A percentile compares a stretch with the other conserved stretches of the same genome.
phyloP scores from a whole-genome alignment of 2,888 invertebrate genomes.

The Orthosia gothica region DNA sequence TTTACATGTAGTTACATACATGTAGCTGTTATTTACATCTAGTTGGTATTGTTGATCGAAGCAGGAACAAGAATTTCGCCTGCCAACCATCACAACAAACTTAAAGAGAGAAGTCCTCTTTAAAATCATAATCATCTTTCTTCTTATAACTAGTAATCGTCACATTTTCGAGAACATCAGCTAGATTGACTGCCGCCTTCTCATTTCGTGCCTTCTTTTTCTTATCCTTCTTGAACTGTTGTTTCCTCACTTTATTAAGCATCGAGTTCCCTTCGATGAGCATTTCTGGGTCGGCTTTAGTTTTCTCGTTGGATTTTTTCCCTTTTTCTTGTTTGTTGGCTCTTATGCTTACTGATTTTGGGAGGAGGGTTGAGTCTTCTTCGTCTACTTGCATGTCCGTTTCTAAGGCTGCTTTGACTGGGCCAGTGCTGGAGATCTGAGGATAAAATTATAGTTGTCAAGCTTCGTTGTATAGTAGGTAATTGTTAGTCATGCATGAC shows the following conservation, averaged over 20 bases:
- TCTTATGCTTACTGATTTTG: slow-evolving; percentile 84
- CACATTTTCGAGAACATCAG: slow-evolving; percentile 93
- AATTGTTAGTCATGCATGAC: background rate
- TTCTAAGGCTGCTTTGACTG: slow-evolving; percentile 89
- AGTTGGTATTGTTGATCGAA: no score
- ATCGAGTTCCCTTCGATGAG: slow-evolving; percentile 93
- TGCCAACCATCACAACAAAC: background rate
- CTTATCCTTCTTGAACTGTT: slow-evolving; percentile 93
- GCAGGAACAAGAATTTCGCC: background rate
- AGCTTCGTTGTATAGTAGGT: background rate
- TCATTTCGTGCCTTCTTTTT: slow-evolving; percentile 90
- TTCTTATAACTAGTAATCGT: slow-evolving; percentile 83
- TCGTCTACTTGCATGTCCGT: slow-evolving; percentile 91
- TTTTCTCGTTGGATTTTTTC: slow-evolving; percentile 78
- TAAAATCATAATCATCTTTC: slow-evolving; percentile 92
- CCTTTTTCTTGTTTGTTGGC: slow-evolving; percentile 83
- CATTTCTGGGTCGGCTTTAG: slow-evolving; percentile 93
- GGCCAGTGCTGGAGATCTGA: slow-evolving; percentile 92
- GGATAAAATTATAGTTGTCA: background rate
- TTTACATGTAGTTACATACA: no score
- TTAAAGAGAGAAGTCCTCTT: slow-evolving; percentile 90
- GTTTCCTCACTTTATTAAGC: slow-evolving; percentile 85
- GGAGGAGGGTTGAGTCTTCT: slow-evolving; percentile 84
- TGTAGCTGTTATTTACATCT: no score
- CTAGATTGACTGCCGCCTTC: slow-evolving; percentile 92